These are phyloP conservation scores for Cyphomyrmex costatus DNA, from an alignment of 1,140 invertebrate genomes.

Conservation along the genomic window DNA sequence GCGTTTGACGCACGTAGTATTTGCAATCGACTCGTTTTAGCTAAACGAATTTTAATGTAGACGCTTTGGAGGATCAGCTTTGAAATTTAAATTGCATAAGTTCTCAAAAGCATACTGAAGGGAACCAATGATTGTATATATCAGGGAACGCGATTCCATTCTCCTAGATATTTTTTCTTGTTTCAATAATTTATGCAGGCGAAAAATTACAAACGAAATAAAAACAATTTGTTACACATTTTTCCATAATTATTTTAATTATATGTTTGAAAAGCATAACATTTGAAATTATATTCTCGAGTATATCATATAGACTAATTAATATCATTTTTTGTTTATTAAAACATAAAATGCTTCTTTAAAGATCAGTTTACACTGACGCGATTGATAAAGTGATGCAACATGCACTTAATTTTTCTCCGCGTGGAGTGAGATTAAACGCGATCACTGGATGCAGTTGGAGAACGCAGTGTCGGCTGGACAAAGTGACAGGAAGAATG, in stretches of 20 bases:
- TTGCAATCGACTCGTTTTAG: conserved; percentile 56
- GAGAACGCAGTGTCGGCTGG: neutral
- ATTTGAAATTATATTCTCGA: neutral
- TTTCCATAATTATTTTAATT: neutral
- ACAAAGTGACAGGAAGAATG: neutral
- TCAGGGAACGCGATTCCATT: neutral
- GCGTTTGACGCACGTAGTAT: conserved; percentile 55
- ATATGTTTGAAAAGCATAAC: neutral
- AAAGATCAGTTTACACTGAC: neutral
- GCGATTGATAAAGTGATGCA: neutral
- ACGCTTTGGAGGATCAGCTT: conserved; percentile 46
- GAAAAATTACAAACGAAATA: neutral
- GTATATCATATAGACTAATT: neutral
- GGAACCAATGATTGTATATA: neutral
- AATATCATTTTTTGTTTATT: neutral
- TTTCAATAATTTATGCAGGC: neutral
- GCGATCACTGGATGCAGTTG: neutral
- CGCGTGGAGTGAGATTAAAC: neutral
- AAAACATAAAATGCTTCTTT: neutral
- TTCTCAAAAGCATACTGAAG: neutral
- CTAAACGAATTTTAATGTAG: conserved; percentile 69
- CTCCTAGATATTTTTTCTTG: neutral
- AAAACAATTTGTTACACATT: neutral
- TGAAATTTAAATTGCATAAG: conserved; percentile 49
- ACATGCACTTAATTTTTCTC: neutral